Conservation (phyloP, 2,113 vertebrate species). For the Pachycephala philippinensis region DNA sequence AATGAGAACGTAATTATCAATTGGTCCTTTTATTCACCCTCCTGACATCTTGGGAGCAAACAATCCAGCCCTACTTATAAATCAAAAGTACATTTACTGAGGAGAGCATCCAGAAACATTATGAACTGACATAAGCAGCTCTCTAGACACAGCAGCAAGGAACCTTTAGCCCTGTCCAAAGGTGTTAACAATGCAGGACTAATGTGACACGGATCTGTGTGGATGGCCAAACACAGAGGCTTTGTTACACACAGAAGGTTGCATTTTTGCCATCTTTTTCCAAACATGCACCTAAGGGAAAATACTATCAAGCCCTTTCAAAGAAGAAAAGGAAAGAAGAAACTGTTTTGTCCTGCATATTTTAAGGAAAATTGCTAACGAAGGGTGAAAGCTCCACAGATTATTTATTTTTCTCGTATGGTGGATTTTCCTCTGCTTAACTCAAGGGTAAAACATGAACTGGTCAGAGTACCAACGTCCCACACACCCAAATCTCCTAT, state of each 20-base stretch:
- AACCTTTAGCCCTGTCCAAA: conserved; percentile 42
- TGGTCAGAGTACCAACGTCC: background rate
- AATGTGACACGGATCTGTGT: conserved; percentile 20
- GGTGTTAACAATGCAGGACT: conserved; percentile 43
- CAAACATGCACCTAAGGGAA: background rate
- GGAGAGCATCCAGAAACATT: background rate
- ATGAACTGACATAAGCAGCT: background rate
- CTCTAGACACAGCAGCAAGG: conserved; percentile 2
- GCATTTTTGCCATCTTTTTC: background rate
- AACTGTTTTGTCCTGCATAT: background rate
- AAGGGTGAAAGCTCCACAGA: background rate
- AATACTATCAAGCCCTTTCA: background rate
- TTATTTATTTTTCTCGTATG: accelerated
- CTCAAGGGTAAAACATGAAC: background rate
- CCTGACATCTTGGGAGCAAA: background rate
- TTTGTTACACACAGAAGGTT: background rate
- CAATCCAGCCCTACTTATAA: background rate
- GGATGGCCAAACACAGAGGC: conserved; percentile 28
- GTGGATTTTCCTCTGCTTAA: background rate
- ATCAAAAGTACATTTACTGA: background rate
- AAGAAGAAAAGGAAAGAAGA: background rate
- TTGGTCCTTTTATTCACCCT: background rate
- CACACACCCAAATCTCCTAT: background rate
- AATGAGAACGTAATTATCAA: background rate
- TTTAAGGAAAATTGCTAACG: background rate